Base-by-base conservation (phyloP, 2,797 vertebrate genomes). In the Notoglanidium macrostoma region DNA sequence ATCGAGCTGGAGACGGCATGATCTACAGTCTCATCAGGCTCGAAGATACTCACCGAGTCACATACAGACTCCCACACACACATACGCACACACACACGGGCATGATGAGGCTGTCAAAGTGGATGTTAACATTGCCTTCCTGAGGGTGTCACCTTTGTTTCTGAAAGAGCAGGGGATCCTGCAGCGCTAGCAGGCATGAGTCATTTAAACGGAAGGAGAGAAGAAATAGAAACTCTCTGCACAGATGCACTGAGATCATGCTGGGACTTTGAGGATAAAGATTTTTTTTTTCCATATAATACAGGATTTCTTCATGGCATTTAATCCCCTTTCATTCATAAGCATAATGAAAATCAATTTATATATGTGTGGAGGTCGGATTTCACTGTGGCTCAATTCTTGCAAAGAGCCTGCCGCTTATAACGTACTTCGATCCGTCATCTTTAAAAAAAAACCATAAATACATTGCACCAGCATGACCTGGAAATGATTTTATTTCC, bases 11-110 rank as follows among this genome's bases (percentile, higher is more conserved):
- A 90, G 91, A 87, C 91, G 91, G 92, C 94, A 94, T 94, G 94
- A 95, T 94, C 93, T 94, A 95, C 92, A 92, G 94, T 93, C 93
- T 95, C 91, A 92, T 95, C 95, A 95, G 77, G 90, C 90, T 91
- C 87, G 88, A 91, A 94, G 88, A 92, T 93, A 93, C 93, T 94
- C 46, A 21, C 57, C 44, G 83, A 73, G 12, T 77, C 54, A 23
- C 57, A 49, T 85, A 67, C 86, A 85, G 80, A 68, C 65, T 73
- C 23, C 29, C 67, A 72, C 85, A 80, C 78, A 83, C 55, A 65
- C 67, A 63, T 40, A 83, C 85, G 59, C 57, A 81, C n/a, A 67
- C 65, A 84, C 67, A 79, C 57, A 74, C 7, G 17, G 17, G 40
- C 17, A 83, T 46, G 85, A 83, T 85, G 83, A 82, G 76, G 63